Percentiles rank a stretch among this genome's conserved stretches.
Conservation (phyloP, 2,797 vertebrate species). For the Falco columbarius region DNA sequence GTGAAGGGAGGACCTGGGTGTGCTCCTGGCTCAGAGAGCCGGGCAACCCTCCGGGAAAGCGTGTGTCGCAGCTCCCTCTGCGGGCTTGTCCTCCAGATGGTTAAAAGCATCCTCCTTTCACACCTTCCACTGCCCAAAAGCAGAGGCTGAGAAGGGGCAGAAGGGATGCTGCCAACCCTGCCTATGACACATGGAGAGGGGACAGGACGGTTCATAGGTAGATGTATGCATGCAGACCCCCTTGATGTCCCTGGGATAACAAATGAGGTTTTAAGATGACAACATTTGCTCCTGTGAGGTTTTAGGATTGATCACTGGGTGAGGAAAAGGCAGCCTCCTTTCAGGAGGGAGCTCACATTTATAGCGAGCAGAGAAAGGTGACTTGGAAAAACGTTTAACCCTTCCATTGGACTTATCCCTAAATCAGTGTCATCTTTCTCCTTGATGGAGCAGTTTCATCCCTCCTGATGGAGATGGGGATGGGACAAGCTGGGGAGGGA, state of each 20-base stretch:
- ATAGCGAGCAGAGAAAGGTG: not conserved
- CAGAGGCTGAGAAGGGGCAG: not conserved
- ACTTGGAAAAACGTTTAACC: not conserved
- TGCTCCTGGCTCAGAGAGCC: not conserved
- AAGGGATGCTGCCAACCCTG: not conserved
- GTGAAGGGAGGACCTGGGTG: not conserved
- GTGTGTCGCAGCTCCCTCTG: not conserved
- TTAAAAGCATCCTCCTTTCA: not conserved
- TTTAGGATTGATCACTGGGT: not conserved
- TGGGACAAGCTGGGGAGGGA: not conserved
- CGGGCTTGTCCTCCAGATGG: not conserved
- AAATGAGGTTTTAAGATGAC: not conserved
- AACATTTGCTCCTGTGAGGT: not conserved
- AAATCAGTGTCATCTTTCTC: not conserved
- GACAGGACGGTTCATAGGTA: fast-evolving
- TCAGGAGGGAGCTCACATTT: not conserved
- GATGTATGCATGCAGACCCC: fast-evolving
- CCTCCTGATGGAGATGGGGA: not conserved
- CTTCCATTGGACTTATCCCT: not conserved
- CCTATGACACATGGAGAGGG: fast-evolving
- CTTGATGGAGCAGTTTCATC: not conserved
- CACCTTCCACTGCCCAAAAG: fast-evolving
- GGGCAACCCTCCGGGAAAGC: not conserved
- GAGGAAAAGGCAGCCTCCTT: not conserved
- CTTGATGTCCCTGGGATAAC: not conserved